Evolutionary conservation across 2,888 invertebrate genomes (phyloP).

Genomic region (Agrypnus murinus): DNA sequence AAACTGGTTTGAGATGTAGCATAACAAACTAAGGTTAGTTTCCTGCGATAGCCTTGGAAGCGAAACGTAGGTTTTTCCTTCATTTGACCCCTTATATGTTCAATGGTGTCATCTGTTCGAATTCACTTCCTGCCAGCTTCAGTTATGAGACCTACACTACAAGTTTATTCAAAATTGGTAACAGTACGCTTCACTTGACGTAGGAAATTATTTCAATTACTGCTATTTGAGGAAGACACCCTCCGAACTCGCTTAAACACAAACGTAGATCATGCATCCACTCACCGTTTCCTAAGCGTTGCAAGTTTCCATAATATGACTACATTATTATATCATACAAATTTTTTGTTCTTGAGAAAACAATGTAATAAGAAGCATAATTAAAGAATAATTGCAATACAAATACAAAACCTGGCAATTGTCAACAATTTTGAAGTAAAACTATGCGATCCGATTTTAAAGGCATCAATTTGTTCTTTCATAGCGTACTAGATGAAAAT

Average conservation of each 20-base stretch:
- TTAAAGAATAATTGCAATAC: too few species aligned
- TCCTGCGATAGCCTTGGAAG: conserved; percentile 2
- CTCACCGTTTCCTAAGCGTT: conserved; percentile 2
- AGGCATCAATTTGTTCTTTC: too few species aligned
- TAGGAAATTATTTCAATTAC: neutral
- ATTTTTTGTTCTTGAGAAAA: too few species aligned
- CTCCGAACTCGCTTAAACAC: too few species aligned
- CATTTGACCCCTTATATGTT: conserved; percentile 1
- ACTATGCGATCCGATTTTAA: too few species aligned
- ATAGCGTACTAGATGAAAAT: too few species aligned
- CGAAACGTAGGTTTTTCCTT: conserved; percentile 1
- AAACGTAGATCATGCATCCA: conserved; percentile 3
- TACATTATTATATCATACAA: too few species aligned
- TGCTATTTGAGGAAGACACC: neutral
- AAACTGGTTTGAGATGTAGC: neutral
- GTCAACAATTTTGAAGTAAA: too few species aligned
- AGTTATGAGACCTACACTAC: conserved; percentile 1
- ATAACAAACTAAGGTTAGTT: conserved; percentile 4
- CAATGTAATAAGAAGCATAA: too few species aligned
- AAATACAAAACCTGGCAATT: too few species aligned
- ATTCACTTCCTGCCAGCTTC: neutral
- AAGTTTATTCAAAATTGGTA: conserved; percentile 9
- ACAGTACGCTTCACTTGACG: conserved; percentile 6
- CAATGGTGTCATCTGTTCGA: conserved; percentile 5
- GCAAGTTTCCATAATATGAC: too few species aligned